Evolutionary conservation across 1,140 invertebrate species (phyloP).

Genomic region (Eriosoma lanigerum): DNA sequence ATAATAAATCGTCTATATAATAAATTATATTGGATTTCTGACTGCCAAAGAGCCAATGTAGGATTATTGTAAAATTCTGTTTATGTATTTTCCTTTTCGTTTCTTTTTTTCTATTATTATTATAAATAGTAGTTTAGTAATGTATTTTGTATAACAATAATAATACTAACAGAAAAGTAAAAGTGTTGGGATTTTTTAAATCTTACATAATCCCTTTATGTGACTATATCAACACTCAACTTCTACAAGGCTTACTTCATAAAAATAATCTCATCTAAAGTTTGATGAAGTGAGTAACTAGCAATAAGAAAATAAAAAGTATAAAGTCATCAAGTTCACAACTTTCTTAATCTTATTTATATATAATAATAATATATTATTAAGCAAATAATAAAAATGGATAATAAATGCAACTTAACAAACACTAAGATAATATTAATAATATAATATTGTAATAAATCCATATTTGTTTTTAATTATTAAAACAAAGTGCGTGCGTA

Average conservation of each 20-base stretch:
- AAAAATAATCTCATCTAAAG: slow-evolving; percentile 16
- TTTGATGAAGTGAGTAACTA: background rate
- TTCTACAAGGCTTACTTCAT: slow-evolving; percentile 1
- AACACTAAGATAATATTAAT: no score
- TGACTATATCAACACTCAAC: background rate
- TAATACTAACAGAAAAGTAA: slow-evolving; percentile 13
- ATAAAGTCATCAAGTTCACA: background rate
- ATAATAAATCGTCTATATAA: slow-evolving; percentile 15
- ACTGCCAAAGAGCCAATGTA: background rate
- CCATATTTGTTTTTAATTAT: no score
- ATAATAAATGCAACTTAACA: no score
- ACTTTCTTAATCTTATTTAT: background rate
- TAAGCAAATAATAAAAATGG: no score
- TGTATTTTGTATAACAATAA: slow-evolving; percentile 18
- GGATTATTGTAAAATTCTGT: background rate
- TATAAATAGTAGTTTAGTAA: slow-evolving; percentile 25
- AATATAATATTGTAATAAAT: no score
- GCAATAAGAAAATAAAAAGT: slow-evolving; percentile 20
- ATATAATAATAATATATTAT: no score
- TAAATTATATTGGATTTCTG: slow-evolving; percentile 15
- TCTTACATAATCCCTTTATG: slow-evolving; percentile 6
- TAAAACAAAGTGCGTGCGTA: no score
- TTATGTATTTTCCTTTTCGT: background rate
- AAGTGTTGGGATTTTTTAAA: slow-evolving; percentile 19
- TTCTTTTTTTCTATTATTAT: no score